Evolutionary conservation across 1,140 invertebrate genomes (phyloP).

Genomic region (Andricus grossulariae): DNA sequence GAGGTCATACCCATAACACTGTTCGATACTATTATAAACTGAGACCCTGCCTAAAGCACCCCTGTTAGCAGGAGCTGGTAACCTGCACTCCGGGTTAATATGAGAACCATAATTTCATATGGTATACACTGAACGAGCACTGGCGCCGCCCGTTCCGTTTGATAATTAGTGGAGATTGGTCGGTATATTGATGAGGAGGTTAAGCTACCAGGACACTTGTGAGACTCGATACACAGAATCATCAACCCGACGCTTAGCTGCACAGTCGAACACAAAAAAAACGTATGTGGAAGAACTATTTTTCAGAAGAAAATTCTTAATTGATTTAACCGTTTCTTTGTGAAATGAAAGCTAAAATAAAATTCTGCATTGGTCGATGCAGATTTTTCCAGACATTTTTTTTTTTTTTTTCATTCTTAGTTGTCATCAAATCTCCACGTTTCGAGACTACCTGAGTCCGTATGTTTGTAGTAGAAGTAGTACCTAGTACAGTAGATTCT

Average conservation of each 20-base stretch:
- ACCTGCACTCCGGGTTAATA: conserved; percentile 40
- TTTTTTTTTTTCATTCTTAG: no score
- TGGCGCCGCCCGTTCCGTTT: conserved; percentile 34
- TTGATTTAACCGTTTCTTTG: no score
- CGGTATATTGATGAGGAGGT: background rate
- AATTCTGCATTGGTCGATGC: no score
- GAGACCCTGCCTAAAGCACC: background rate
- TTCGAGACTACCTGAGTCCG: no score
- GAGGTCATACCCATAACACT: background rate
- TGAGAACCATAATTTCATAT: conserved; percentile 48
- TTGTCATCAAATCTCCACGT: no score
- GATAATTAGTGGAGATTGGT: conserved; percentile 48
- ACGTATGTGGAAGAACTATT: no score
- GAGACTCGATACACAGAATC: background rate
- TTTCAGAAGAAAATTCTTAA: no score
- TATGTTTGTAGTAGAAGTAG: no score
- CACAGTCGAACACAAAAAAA: no score
- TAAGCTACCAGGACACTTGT: background rate
- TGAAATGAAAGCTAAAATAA: no score
- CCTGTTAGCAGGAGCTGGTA: background rate
- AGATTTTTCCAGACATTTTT: no score
- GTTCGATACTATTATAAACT: conserved; percentile 13
- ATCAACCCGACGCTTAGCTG: background rate
- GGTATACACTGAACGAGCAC: conserved; percentile 40
- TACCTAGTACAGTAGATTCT: no score